Base-by-base conservation (phyloP, 1,140 invertebrate species). In the Brachionus asplanchnoidis region DNA sequence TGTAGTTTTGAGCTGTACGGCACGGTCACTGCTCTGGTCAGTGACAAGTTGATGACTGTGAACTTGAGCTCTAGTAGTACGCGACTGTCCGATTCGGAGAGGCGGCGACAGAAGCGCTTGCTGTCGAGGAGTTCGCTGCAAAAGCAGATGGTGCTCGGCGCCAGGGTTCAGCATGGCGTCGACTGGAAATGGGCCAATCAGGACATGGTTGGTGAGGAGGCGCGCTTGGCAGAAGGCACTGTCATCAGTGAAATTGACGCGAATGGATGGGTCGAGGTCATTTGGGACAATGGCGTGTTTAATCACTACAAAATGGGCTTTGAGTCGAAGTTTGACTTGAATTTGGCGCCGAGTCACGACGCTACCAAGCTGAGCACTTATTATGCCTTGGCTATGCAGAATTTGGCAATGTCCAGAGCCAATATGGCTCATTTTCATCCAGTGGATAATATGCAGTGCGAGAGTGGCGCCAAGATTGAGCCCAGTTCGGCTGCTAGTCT, bases 171-270 rank as follows among this genome's bases (percentile, higher is more conserved):
- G 11, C 92, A 96, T 68, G 96, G 96, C 9, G 92, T 97, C 60
- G 97, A 99, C 91, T 99, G 97, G 97, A 97, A 97, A 88, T 99
- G 97, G 97, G 91, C 95, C 80, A 95, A 97, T 91, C 97, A 99
- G 89, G 97, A 98, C 91, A 96, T 96, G 60, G 28, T 66, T 12
- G 28, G 32, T 9, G 70, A 44, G 44, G 70, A 75, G 36, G 14
- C 12, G 2, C 17, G 79, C 5, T 93, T 93, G 77, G 93, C 92
- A 86, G 91, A 91, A 87, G 93, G 93, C 77, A 96, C 95, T 1
- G 93, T 98, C 44, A 96, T 95, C 4, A 95, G 95, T 65, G 95
- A 97, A 88, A 90, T 97, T 46, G 95, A 97, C 87, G 8, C 32
- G 32, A 97, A 96, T 90, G 96, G 92, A 85, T 98, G 96, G 96